Base-by-base conservation (phyloP, 1,140 invertebrate genomes). In the Leguminivora glycinivorella region DNA sequence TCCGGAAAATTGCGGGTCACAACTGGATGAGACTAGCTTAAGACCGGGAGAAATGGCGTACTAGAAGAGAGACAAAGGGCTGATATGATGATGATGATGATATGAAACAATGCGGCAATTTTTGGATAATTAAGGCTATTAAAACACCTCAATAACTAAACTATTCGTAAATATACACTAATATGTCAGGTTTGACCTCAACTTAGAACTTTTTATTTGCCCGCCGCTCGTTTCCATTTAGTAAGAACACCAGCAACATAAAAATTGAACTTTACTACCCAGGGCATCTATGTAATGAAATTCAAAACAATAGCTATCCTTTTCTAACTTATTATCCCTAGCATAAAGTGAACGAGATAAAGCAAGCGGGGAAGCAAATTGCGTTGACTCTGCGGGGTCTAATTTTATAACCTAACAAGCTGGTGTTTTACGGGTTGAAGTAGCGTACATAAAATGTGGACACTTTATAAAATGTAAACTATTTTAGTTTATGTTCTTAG, bases 361-460 rank as follows among this genome's bases (percentile, higher is more conserved):
- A 9, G 5, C 47, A 6, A 5, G 40, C 40, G 47, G 22, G 17
- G 14, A 52, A 0, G 47, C 47, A 52, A 52, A 52, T 52, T 22
- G 47, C 47, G 47, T 52, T 52, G 47, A 22, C 7, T 52, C 47
- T 22, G 47, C 19, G 47, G 47, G 47, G 19, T 52, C 47, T 52
- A 52, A 52, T 52, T 22, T 52, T 52, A 52, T 52, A 52, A 52
- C 47, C 19, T 52, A 19, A 9, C 47, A 52, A 52, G 47, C 47
- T 52, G 47, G 47, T 52, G 47, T 52, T 52, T 52, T 52, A 52
- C 7, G 47, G 47, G 9, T 52, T 52, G 47, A 19, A 52, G 47
- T 52, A 22, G 7, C 19, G 47, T 52, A 19, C 43, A 52, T 52
- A 52, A 19, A 52, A 52, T 22, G 19, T 52, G 22, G 19, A 22